These are phyloP conservation scores for Pachypeltis micranthus DNA, from an alignment of 1,140 invertebrate genomes.

Conservation along the genomic window DNA sequence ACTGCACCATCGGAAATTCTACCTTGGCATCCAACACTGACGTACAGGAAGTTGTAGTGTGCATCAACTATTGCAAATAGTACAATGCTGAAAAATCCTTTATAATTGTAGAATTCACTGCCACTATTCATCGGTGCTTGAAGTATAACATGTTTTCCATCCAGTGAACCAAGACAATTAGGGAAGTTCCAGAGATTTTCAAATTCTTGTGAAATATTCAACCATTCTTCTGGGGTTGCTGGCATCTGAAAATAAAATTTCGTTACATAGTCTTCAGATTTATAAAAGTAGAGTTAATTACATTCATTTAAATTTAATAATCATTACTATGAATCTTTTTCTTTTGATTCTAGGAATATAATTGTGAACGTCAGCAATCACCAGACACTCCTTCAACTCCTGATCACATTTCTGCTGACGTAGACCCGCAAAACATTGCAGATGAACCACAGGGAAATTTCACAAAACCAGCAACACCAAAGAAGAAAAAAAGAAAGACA, in stretches of 20 bases:
- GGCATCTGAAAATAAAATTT: not conserved
- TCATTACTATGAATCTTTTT: conserved; percentile 13
- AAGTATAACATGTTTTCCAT: conserved; percentile 40
- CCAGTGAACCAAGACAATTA: conserved; percentile 35
- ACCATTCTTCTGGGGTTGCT: not conserved
- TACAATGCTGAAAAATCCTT: conserved; percentile 39
- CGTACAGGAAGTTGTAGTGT: conserved; percentile 35
- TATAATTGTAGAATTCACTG: conserved; percentile 40
- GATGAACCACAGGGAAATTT: too few relatives aligned
- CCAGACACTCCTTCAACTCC: not conserved
- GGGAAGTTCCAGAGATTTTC: conserved; percentile 31
- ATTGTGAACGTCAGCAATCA: not conserved
- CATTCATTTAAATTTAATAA: conserved; percentile 18
- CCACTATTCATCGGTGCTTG: conserved; percentile 34
- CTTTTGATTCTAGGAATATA: not conserved
- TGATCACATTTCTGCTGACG: not conserved
- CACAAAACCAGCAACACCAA: too few relatives aligned
- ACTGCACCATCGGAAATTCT: conserved; percentile 33
- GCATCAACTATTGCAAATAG: conserved; percentile 39
- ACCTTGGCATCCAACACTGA: conserved; percentile 37
- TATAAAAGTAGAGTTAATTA: conserved; percentile 1
- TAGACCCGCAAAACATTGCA: too few relatives aligned
- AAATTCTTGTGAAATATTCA: not conserved
- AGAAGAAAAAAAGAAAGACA: too few relatives aligned
- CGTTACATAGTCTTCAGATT: conserved; percentile 12